These are phyloP conservation scores for Hozukius guyotensis DNA, from an alignment of 2,797 vertebrate genomes.

Conservation along the genomic window DNA sequence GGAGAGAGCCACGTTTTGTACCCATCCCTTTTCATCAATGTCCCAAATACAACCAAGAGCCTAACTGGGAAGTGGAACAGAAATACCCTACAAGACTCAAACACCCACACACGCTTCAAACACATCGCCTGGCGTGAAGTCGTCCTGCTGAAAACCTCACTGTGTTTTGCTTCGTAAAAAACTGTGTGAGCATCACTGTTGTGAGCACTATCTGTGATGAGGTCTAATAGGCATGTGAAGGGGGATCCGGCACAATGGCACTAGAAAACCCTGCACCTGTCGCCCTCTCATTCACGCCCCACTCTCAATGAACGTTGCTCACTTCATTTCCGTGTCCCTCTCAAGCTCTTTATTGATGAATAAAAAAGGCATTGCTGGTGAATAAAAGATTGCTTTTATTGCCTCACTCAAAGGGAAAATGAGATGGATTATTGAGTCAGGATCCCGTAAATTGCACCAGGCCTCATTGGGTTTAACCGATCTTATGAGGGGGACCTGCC, in stretches of 20 bases:
- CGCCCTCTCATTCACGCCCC: slow-evolving; percentile 39
- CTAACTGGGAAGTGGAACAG: slow-evolving; percentile 39
- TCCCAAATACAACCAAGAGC: slow-evolving; percentile 63
- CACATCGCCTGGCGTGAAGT: slow-evolving; percentile 13
- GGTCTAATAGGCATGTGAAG: slow-evolving; percentile 49
- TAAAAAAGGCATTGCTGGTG: slow-evolving; percentile 58
- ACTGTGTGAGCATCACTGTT: slow-evolving; percentile 13
- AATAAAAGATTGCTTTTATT: slow-evolving; percentile 68
- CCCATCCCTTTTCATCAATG: slow-evolving; percentile 69
- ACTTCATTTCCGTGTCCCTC: slow-evolving; percentile 68
- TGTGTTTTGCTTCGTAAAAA: slow-evolving; percentile 13
- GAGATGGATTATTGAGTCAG: slow-evolving; percentile 65
- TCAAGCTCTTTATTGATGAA: slow-evolving; percentile 67
- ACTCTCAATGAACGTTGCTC: slow-evolving; percentile 59
- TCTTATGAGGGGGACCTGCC: slow-evolving; percentile 40
- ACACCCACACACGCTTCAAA: slow-evolving; percentile 37
- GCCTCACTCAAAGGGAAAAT: slow-evolving; percentile 63
- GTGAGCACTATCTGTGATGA: slow-evolving; percentile 39
- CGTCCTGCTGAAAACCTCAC: slow-evolving; percentile 16
- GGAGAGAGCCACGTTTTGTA: slow-evolving; percentile 67
- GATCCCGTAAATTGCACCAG: slow-evolving; percentile 58
- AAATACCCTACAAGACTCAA: slow-evolving; percentile 44
- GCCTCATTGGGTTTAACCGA: slow-evolving; percentile 70
- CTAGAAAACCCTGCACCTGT: slow-evolving; percentile 62
- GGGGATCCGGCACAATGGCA: slow-evolving; percentile 50